These are phyloP conservation scores for Theodoxus fluviatilis DNA, from an alignment of 2,888 invertebrate species.

Conservation along the genomic window DNA sequence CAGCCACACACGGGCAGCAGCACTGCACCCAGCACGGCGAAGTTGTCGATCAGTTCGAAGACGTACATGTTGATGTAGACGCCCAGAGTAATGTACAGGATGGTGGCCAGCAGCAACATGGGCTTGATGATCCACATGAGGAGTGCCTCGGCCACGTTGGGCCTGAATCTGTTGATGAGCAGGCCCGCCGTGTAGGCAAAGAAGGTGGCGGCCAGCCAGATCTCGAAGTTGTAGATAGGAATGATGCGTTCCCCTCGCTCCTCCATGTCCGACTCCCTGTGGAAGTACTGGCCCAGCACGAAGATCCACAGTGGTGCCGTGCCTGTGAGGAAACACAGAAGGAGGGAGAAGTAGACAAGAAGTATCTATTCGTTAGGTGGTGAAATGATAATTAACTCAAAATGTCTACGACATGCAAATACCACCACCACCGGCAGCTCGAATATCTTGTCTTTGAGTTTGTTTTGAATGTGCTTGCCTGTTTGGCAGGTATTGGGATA, in stretches of 20 bases:
- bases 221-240: slow-evolving; percentile 55
- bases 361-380: neutral
- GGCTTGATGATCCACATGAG: slow-evolving; percentile 64
- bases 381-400: neutral
- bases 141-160: slow-evolving; percentile 55
- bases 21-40: slow-evolving; percentile 49
- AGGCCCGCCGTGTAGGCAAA: slow-evolving; percentile 58
- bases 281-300: slow-evolving; percentile 55
- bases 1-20: slow-evolving; percentile 53
- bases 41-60: slow-evolving; percentile 53
- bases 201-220: slow-evolving; percentile 58
- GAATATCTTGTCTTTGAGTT: no score
- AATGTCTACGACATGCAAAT: no score
- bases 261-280: slow-evolving; percentile 36
- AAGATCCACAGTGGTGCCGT: slow-evolving; percentile 60
- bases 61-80: slow-evolving; percentile 65
- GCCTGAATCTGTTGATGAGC: slow-evolving; percentile 51
- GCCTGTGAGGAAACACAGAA: no score
- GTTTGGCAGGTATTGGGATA: no score
- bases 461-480: no score
- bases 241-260: slow-evolving; percentile 41
- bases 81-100: slow-evolving; percentile 63
- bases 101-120: slow-evolving; percentile 58
- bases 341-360: no score
- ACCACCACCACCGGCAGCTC: no score